Evolutionary conservation across 23 tunicate species (phyloP).

Genomic region (Clavelina lepadiformis): DNA sequence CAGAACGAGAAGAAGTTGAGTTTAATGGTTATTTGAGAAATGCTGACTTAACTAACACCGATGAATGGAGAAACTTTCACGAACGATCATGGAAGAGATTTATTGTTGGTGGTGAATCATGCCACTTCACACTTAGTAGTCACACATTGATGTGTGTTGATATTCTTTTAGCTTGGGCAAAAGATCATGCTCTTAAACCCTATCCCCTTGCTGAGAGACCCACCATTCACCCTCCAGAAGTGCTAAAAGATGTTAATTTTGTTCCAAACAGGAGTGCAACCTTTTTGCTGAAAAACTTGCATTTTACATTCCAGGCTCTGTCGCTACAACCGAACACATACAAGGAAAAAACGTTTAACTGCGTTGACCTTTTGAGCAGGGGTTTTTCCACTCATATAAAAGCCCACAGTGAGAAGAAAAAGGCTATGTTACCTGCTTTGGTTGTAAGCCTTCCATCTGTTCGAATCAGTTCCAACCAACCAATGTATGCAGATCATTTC

Average conservation of each 20-base stretch:
- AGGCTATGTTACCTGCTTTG: constrained; percentile 19
- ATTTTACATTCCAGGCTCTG: constrained; percentile 18
- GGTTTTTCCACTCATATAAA: constrained; percentile 4
- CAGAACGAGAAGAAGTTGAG: constrained; percentile 19
- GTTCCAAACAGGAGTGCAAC: constrained; percentile 46
- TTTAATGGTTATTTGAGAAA: constrained; percentile 28
- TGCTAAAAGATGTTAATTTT: constrained; percentile 21
- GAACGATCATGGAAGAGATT: constrained; percentile 62
- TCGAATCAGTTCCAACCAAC: constrained; percentile 28
- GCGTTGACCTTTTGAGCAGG: neutral
- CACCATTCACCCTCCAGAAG: constrained; percentile 15
- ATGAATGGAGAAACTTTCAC: constrained; percentile 45
- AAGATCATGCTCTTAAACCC: constrained; percentile 34
- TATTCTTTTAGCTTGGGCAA: constrained; percentile 32
- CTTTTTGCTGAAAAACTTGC: constrained; percentile 15
- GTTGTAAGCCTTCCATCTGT: constrained; percentile 6
- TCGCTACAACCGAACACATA: constrained; percentile 5
- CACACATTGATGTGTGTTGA: constrained; percentile 27
- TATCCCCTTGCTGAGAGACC: constrained; percentile 25
- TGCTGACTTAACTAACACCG: constrained; percentile 34
- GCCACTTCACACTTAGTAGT: constrained; percentile 26
- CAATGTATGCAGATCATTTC: constrained; percentile 62
- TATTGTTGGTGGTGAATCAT: constrained; percentile 35
- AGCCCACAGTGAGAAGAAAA: constrained; percentile 2
- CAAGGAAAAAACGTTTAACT: constrained; percentile 10